These are phyloP conservation scores for Vireo griseus DNA, from an alignment of 2,797 vertebrate species.

Conservation along the genomic window DNA sequence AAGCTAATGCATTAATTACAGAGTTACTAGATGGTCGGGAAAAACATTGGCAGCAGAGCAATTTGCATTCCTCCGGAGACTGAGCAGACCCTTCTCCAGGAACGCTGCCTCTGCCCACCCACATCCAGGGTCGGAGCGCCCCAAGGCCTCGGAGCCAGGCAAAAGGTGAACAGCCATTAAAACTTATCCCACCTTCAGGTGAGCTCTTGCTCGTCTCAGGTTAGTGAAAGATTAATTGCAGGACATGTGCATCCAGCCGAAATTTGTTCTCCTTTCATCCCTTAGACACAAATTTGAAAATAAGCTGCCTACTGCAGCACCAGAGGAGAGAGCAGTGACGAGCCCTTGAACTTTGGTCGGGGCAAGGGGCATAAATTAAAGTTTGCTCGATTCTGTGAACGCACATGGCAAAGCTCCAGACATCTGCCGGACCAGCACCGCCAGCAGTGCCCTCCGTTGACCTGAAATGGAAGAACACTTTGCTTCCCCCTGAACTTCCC, in stretches of 20 bases:
- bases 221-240: background rate
- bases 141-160: background rate
- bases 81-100: background rate
- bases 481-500: rapidly evolving
- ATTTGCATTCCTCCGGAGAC: background rate
- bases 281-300: background rate
- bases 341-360: background rate
- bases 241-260: rapidly evolving
- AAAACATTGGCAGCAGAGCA: background rate
- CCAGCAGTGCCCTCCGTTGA: background rate
- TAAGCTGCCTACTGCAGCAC: background rate
- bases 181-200: background rate
- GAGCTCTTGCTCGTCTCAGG: background rate
- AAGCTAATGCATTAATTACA: conserved; percentile 12
- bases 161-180: background rate
- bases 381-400: background rate
- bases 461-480: background rate
- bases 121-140: background rate
- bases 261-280: background rate
- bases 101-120: background rate
- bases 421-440: background rate
- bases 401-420: background rate
- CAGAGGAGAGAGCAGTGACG: background rate
- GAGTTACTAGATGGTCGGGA: background rate
- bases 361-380: background rate